Evolutionary conservation across 2,888 invertebrate species (phyloP), one percentile per base, ranked within the genome.

Genomic region (Erpobdella octoculata): DNA sequence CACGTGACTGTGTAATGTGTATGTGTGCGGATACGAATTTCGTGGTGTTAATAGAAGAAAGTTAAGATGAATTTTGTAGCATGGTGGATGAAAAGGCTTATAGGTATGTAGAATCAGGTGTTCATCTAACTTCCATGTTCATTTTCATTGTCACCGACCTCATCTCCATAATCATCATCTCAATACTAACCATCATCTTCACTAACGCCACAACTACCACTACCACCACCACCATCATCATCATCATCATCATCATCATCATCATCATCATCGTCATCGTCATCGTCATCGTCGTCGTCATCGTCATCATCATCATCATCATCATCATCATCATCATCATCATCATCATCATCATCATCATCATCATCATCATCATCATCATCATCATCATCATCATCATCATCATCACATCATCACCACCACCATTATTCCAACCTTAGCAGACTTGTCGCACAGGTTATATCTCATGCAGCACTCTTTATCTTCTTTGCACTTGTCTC

Each of bases 401-500:
- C 41, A 62, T 62, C 62, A 6, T 62, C 62, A 31, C 35, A n/a
- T n/a, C n/a, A 21, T 25, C 1, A 25, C 53, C 53, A n/a, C 18
- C 21, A 5, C 53, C 8, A 8, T 25, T 25, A 5, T n/a, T 12
- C 53, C 12, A 21, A 53, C 53, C 31, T 77, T 76, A 0, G 79
- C 80, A 37, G 77, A 77, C 33, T 70, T 73, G 75, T 81, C 79
- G 72, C 81, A 81, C 36, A 79, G 78, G 72, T 79, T 80, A 76
- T 78, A 78, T 37, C 77, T 73, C 46, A 77, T 74, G 72, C 81
- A 81, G 72, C 81, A 81, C 67, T 80, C 79, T 15, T 72, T 71
- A 58, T 77, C 76, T 2, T 75, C 65, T 9, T 74, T 67, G 71
- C 81, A 81, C 25, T 73, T 71, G 62, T 79, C 64, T n/a, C 80